These are phyloP conservation scores for Chaitophorus viminalis DNA, from an alignment of 2,888 invertebrate species.

Conservation along the genomic window DNA sequence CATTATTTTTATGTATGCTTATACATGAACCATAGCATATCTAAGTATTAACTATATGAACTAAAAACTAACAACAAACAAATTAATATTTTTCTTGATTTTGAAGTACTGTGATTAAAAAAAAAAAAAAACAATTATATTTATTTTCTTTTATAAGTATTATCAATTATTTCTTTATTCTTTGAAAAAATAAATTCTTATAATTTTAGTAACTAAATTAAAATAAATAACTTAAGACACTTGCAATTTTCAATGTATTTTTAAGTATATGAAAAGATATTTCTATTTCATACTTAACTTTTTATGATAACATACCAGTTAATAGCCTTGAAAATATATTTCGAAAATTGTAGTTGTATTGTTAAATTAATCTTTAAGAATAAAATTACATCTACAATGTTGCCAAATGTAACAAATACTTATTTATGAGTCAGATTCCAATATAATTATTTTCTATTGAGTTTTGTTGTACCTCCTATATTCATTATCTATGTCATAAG, in stretches of 20 bases:
- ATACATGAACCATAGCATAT: background rate
- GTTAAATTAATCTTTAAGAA: background rate
- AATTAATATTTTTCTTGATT: conserved; percentile 32
- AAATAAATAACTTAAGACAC: no score
- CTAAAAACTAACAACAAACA: conserved; percentile 21
- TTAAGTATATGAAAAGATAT: background rate
- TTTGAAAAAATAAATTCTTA: background rate
- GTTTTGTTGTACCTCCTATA: conserved; percentile 1
- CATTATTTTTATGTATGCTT: conserved; percentile 13
- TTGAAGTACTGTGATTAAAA: conserved; percentile 1
- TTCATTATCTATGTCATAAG: background rate
- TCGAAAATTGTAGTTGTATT: background rate
- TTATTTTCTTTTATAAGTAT: conserved; percentile 5
- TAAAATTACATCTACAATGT: background rate
- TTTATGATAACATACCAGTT: no score
- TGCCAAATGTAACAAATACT: conserved; percentile 32
- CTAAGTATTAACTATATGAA: conserved; percentile 12
- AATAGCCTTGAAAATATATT: background rate
- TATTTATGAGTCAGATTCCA: background rate
- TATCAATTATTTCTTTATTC: background rate
- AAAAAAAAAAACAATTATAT: background rate
- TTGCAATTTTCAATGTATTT: background rate
- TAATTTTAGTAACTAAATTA: background rate
- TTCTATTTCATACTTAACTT: no score
- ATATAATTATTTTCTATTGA: background rate